Evolutionary conservation across 2,797 vertebrate species (phyloP).

Genomic region (Heteromormyrus szaboi): DNA sequence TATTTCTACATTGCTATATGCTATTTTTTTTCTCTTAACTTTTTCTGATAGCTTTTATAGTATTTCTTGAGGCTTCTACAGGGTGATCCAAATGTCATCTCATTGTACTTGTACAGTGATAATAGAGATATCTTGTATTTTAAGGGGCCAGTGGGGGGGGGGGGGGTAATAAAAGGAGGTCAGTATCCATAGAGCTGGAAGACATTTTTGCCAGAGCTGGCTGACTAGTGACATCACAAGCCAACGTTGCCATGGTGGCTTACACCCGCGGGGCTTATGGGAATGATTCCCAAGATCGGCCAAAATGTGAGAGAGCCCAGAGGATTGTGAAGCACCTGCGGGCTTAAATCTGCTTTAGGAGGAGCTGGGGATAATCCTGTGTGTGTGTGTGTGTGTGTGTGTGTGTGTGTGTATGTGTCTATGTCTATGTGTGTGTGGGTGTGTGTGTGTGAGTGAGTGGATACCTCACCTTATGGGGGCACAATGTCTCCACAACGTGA

Average conservation of each 20-base stretch:
- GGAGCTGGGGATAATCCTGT: neutral
- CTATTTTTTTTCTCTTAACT: neutral
- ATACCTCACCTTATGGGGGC: no score
- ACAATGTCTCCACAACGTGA: no score
- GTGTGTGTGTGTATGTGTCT: neutral
- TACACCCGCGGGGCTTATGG: neutral
- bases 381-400: conserved; percentile 14
- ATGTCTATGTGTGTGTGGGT: neutral
- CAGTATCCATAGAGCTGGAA: neutral
- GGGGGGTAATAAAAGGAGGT: neutral
- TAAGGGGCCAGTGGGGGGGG: neutral
- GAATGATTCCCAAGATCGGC: conserved; percentile 5
- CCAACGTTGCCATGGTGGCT: conserved; percentile 1
- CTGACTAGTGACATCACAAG: conserved; percentile 5
- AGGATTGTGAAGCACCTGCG: conserved; percentile 2
- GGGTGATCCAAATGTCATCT: neutral
- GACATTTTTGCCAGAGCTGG: neutral
- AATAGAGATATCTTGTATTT: neutral
- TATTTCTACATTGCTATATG: neutral
- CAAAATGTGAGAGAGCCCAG: conserved; percentile 5
- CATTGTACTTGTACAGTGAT: neutral
- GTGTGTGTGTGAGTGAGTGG: no score
- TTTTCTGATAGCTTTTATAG: neutral
- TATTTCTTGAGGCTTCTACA: neutral
- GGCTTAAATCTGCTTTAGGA: conserved; percentile 10